These are phyloP conservation scores for Chrysodeixis includens DNA, from an alignment of 2,888 invertebrate species.

Conservation along the genomic window DNA sequence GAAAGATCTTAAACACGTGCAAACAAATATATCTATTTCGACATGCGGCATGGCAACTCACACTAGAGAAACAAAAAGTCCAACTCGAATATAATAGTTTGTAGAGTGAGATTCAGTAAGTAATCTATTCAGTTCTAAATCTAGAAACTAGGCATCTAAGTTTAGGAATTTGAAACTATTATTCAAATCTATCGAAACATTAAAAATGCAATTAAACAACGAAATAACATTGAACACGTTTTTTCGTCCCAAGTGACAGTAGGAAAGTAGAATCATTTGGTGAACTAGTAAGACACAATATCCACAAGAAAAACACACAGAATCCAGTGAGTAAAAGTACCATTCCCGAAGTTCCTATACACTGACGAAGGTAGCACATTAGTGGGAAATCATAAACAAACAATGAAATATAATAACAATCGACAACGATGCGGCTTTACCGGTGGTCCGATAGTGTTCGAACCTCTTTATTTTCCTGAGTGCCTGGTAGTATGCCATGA, in stretches of 20 bases:
- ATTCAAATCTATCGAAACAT: slow-evolving; percentile 72
- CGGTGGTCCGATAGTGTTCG: slow-evolving; percentile 75
- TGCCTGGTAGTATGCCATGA: slow-evolving; percentile 96
- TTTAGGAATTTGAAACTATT: slow-evolving; percentile 62
- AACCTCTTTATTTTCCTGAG: slow-evolving; percentile 97
- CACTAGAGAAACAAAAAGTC: slow-evolving; percentile 74
- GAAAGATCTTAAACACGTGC: slow-evolving; percentile 78
- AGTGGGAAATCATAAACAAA: slow-evolving; percentile 84
- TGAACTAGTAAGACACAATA: slow-evolving; percentile 84
- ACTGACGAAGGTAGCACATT: slow-evolving; percentile 83
- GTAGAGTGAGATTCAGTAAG: slow-evolving; percentile 79
- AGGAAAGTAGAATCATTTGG: slow-evolving; percentile 79
- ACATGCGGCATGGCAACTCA: slow-evolving; percentile 85
- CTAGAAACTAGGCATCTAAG: slow-evolving; percentile 70
- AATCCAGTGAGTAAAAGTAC: slow-evolving; percentile 81
- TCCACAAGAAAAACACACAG: slow-evolving; percentile 85
- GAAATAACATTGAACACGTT: slow-evolving; percentile 74
- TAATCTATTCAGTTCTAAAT: slow-evolving; percentile 77
- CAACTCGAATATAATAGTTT: slow-evolving; percentile 70
- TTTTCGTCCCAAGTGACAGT: slow-evolving; percentile 75
- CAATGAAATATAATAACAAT: slow-evolving; percentile 76
- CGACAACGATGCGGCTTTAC: slow-evolving; percentile 81
- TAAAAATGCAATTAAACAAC: slow-evolving; percentile 78
- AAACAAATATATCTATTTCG: slow-evolving; percentile 79
- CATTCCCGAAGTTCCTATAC: slow-evolving; percentile 86